Evolutionary conservation across 2,797 vertebrate species (phyloP).

Genomic region (Cetoscarus ocellatus): DNA sequence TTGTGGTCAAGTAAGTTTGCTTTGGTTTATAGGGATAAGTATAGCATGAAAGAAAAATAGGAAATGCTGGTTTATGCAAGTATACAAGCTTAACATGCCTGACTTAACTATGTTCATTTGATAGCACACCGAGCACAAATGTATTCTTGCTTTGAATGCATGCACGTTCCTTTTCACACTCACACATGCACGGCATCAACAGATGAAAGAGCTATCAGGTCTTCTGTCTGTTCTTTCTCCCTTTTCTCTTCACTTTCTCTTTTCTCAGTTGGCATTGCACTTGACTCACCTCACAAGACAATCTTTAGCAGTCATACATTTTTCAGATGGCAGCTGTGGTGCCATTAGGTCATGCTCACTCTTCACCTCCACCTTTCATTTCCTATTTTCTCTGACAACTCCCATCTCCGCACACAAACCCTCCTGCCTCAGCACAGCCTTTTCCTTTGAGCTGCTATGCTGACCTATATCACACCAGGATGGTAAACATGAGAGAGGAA

Average conservation of each 20-base stretch:
- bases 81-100: slow-evolving; percentile 12
- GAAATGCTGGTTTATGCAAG: slow-evolving; percentile 44
- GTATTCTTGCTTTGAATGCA: neutral
- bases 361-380: slow-evolving; percentile 23
- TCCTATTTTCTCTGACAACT: slow-evolving; percentile 39
- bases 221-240: neutral
- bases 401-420: slow-evolving; percentile 39
- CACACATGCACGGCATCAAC: neutral
- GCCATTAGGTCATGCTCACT: slow-evolving; percentile 11
- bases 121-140: slow-evolving; percentile 2
- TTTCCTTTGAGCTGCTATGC: slow-evolving; percentile 49
- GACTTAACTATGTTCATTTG: slow-evolving; percentile 25
- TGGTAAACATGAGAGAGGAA: slow-evolving; percentile 43
- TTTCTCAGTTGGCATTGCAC: slow-evolving; percentile 20
- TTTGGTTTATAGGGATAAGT: slow-evolving; percentile 18
- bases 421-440: slow-evolving; percentile 58
- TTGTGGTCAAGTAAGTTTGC: no score
- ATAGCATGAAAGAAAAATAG: slow-evolving; percentile 13
- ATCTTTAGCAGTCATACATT: slow-evolving; percentile 36
- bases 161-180: slow-evolving; percentile 4
- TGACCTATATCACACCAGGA: slow-evolving; percentile 64
- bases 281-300: slow-evolving; percentile 47
- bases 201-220: neutral
- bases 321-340: slow-evolving; percentile 25
- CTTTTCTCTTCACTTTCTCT: neutral